phyloP scores from a whole-genome alignment of 2,797 vertebrate species.

The Galaxias olidus region DNA sequence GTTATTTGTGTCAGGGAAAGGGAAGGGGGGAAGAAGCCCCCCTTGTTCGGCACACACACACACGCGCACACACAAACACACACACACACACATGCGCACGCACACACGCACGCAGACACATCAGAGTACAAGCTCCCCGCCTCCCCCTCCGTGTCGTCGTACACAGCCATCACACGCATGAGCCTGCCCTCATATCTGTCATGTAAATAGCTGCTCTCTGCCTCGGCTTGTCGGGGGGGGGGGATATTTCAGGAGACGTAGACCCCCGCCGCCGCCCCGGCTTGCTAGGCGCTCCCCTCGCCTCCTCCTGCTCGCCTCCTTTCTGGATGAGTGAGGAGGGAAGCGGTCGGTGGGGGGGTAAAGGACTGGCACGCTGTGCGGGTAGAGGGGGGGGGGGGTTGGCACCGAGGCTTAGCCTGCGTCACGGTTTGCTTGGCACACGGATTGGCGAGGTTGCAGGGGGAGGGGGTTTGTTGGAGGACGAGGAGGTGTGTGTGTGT shows the following conservation, averaged over 20 bases:
- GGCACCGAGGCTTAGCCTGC: slow-evolving; percentile 32
- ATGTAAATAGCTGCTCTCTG: slow-evolving; percentile 19
- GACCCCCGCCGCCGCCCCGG: neutral
- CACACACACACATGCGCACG: too few relatives aligned
- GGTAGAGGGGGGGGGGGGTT: slow-evolving; percentile 19
- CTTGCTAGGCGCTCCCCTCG: slow-evolving; percentile 16
- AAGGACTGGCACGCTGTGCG: slow-evolving; percentile 15
- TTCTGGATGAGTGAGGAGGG: slow-evolving; percentile 39
- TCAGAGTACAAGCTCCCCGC: slow-evolving; percentile 4
- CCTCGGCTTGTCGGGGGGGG: slow-evolving; percentile 21
- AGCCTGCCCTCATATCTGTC: slow-evolving; percentile 29
- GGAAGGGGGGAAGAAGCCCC: too few relatives aligned
- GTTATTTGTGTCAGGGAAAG: too few relatives aligned
- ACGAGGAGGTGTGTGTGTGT: neutral
- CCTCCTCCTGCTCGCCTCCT: slow-evolving; percentile 30
- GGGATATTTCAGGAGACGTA: slow-evolving; percentile 25
- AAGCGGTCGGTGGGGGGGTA: slow-evolving; percentile 44
- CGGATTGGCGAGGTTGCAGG: slow-evolving; percentile 39
- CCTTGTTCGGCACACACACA: too few relatives aligned
- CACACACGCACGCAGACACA: too few relatives aligned
- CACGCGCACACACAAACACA: too few relatives aligned
- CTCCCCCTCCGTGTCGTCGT: slow-evolving; percentile 8
- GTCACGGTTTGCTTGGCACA: slow-evolving; percentile 44
- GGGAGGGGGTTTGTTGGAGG: slow-evolving; percentile 10
- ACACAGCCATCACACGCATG: slow-evolving; percentile 14